These are phyloP conservation scores for Oligia fasciuncula DNA, from an alignment of 2,888 invertebrate genomes.

Conservation along the genomic window DNA sequence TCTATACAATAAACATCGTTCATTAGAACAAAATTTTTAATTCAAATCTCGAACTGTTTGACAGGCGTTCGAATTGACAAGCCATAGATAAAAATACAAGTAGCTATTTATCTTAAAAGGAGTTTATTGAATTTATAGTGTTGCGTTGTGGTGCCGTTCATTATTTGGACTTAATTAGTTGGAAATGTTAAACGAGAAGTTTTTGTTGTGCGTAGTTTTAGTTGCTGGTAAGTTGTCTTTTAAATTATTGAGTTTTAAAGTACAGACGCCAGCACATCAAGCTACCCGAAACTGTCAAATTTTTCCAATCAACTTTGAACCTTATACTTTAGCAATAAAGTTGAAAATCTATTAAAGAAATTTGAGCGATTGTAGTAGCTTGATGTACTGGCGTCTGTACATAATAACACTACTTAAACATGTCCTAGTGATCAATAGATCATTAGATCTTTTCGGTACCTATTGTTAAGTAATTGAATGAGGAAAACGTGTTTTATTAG, in stretches of 20 bases:
- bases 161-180: constrained; percentile 78
- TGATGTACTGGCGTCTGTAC: not conserved
- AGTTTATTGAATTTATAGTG: constrained; percentile 51
- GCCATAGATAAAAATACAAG: constrained; percentile 35
- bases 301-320: too few species aligned
- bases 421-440: not conserved
- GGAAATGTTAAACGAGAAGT: constrained; percentile 87
- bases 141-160: constrained; percentile 67
- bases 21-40: constrained; percentile 50
- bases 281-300: too few species aligned
- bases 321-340: too few species aligned
- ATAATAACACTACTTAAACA: too few species aligned
- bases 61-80: constrained; percentile 38
- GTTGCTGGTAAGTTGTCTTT: constrained; percentile 81
- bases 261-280: not conserved
- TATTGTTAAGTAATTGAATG: constrained; percentile 3
- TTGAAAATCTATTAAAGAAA: too few species aligned
- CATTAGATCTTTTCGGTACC: not conserved
- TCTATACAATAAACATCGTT: constrained; percentile 78
- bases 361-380: too few species aligned
- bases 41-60: constrained; percentile 63
- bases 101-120: constrained; percentile 29
- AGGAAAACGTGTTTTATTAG: constrained; percentile 21
- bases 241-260: constrained; percentile 12
- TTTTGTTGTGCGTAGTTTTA: constrained; percentile 82